Conservation (phyloP, 2,797 vertebrate genomes). For the Anguilla pacifica region DNA sequence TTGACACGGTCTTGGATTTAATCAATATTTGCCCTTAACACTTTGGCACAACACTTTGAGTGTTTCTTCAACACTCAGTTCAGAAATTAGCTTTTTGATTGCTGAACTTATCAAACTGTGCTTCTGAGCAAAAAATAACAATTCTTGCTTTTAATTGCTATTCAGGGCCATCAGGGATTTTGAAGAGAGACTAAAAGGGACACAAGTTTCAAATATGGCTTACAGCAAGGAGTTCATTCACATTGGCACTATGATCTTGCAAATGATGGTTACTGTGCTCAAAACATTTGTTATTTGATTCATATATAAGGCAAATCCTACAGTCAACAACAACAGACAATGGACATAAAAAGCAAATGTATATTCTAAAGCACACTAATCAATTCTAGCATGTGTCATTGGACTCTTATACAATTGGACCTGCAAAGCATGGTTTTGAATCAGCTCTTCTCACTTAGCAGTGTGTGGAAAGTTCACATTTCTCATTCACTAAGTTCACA, state of each 20-base stretch:
- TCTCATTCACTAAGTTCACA: too few species aligned
- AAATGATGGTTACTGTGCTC: background rate
- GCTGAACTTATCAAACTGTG: too few species aligned
- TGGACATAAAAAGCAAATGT: background rate
- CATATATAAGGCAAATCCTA: background rate
- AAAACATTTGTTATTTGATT: background rate
- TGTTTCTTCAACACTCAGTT: too few species aligned
- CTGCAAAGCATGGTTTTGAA: background rate
- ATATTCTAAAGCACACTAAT: background rate
- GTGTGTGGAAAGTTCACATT: background rate
- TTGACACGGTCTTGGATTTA: too few species aligned
- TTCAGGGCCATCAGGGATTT: background rate
- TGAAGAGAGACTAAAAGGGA: background rate
- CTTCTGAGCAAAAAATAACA: too few species aligned
- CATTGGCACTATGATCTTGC: background rate
- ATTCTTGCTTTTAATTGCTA: too few species aligned
- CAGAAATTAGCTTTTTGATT: too few species aligned
- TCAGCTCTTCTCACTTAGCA: background rate
- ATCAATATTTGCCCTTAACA: too few species aligned
- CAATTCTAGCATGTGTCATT: background rate
- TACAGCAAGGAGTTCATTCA: background rate
- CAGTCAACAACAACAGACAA: too few species aligned
- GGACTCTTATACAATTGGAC: background rate
- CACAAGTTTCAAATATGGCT: background rate
- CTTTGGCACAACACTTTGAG: too few species aligned